phyloP scores from a whole-genome alignment of 2,113 vertebrate species.

The Melanerpes formicivorus region DNA sequence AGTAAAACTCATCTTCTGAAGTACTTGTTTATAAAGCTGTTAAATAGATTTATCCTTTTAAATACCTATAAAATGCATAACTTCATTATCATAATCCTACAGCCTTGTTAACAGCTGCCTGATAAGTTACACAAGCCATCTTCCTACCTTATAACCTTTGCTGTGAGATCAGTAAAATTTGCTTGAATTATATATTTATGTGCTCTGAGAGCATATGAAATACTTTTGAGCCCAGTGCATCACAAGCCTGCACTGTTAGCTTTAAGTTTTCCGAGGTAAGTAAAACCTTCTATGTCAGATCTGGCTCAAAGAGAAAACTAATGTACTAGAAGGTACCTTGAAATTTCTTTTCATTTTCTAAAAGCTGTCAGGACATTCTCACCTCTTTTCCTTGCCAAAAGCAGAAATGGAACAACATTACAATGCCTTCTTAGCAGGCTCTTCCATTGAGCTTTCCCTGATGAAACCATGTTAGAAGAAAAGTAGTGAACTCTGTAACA shows the following conservation, averaged over 20 bases:
- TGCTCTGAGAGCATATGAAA: neutral
- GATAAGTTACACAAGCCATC: neutral
- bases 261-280: neutral
- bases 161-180: neutral
- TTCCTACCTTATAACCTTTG: neutral
- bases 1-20: neutral
- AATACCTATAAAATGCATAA: neutral
- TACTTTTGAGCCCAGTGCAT: neutral
- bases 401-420: neutral
- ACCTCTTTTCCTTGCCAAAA: neutral
- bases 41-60: neutral
- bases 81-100: neutral
- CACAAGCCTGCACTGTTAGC: neutral
- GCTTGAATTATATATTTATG: rapidly evolving
- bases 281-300: neutral
- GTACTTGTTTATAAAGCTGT: neutral
- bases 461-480: rapidly evolving
- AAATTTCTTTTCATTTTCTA: neutral
- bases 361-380: neutral
- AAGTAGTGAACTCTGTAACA: neutral
- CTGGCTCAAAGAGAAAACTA: neutral
- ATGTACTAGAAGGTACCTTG: neutral
- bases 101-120: neutral
- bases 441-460: neutral
- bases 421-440: neutral